phyloP scores from a whole-genome alignment of 1,140 invertebrate genomes.

The Tetramorium simillimum region DNA sequence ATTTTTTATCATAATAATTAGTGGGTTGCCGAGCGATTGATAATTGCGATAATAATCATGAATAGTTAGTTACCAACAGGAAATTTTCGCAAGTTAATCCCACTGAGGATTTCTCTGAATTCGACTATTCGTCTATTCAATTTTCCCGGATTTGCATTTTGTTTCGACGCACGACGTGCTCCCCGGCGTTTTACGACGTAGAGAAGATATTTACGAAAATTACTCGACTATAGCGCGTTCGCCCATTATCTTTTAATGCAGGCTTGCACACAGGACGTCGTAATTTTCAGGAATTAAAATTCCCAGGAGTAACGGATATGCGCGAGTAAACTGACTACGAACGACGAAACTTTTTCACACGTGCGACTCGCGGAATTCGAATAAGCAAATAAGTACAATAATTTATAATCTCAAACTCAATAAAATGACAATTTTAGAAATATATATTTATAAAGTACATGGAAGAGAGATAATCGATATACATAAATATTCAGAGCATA shows the following conservation, averaged over 20 bases:
- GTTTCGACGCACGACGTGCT: constrained; percentile 20
- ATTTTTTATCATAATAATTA: not conserved
- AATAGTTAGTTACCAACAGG: not conserved
- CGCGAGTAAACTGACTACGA: constrained; percentile 41
- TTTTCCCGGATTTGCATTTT: constrained; percentile 46
- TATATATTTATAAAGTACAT: constrained; percentile 1
- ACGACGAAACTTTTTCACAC: constrained; percentile 40
- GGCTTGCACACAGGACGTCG: constrained; percentile 21
- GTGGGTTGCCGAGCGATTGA: not conserved
- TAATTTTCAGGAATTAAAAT: constrained; percentile 60
- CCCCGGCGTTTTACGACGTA: constrained; percentile 34
- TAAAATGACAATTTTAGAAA: not conserved
- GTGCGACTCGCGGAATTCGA: constrained; percentile 1
- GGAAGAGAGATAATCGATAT: not conserved
- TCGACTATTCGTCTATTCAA: constrained; percentile 53
- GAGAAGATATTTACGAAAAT: constrained; percentile 54
- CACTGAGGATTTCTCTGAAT: not conserved
- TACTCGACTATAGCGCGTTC: constrained; percentile 44
- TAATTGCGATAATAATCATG: not conserved
- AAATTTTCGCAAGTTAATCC: constrained; percentile 35
- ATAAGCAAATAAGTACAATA: not conserved
- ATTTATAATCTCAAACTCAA: not conserved
- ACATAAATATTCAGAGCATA: not conserved
- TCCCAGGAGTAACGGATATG: constrained; percentile 23
- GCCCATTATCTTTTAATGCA: constrained; percentile 50